Base-by-base conservation (phyloP, 2,113 vertebrate genomes). In the Pseudopipra pipra region DNA sequence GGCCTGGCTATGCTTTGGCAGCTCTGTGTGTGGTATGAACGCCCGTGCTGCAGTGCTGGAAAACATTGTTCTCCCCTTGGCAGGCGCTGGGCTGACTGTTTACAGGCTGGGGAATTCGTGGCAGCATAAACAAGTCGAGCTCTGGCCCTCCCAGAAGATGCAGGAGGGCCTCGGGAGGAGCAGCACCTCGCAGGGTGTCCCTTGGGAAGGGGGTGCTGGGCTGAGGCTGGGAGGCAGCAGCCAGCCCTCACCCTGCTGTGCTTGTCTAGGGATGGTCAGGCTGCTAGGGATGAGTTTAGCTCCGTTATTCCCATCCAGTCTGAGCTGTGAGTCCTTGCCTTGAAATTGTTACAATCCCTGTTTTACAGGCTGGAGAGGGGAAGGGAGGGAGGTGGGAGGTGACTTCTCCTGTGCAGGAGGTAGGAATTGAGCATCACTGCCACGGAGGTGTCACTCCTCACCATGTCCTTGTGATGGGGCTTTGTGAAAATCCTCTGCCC, bases 41-140 rank as follows among this genome's bases (percentile, higher is more conserved):
- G 83, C 83, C 72, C 1, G 18, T 33, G 55, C 89, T 76, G 72
- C 22, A 23, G 44, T 5, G 2, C 2, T 96, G 95, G 93, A 92
- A 92, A 96, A 78, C 91, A 90, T 92, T 94, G 91, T 89, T 76
- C 89, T 92, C 44, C 84, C 86, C 87, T 92, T 91, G 93, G 91
- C 96, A 96, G 74, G 83, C 85, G 2, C 91, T 67, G 70, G 84
- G 80, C 78, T 74, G 77, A 28, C 84, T 95, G 91, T 87, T 94
- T 82, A 79, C 87, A 82, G 82, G 31, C 94, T 66, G 89, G 89
- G 90, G 78, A 95, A 83, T 76, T 94, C 5, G 0, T 86, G 85
- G 93, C 93, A 96, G 94, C 85, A 14, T 93, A 92, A 96, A 95
- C 91, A 95, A 82, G 44, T 7, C 0, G 1, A 79, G 84, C 91